Evolutionary conservation across 2,797 vertebrate species (phyloP).

Genomic region (Xiphorhynchus erythropygius): DNA sequence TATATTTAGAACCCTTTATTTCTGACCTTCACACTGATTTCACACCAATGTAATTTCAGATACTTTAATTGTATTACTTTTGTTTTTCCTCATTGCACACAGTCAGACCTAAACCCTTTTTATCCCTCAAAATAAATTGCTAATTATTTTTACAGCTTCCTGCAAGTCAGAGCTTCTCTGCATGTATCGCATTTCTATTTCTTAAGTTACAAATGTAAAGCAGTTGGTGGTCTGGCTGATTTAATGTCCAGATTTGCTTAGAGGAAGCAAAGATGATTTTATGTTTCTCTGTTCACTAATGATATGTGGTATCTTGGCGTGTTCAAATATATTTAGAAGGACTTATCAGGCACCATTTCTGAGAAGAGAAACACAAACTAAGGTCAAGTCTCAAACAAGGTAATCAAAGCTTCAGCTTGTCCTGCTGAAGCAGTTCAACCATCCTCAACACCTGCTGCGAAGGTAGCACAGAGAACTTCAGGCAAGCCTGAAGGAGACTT

Average conservation of each 20-base stretch:
- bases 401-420: neutral
- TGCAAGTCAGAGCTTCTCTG: conserved; percentile 33
- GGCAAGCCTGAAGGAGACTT: neutral
- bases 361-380: neutral
- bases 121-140: conserved; percentile 22
- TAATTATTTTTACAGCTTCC: conserved; percentile 55
- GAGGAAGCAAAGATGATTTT: conserved; percentile 6
- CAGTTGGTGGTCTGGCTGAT: conserved; percentile 24
- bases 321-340: neutral
- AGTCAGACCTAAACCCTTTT: neutral
- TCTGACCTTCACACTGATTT: neutral
- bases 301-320: neutral
- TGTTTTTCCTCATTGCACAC: neutral
- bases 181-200: conserved; percentile 25
- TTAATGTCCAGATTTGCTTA: conserved; percentile 11
- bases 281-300: neutral
- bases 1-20: neutral
- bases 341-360: neutral
- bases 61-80: neutral
- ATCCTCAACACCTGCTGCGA: neutral
- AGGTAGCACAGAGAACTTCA: neutral
- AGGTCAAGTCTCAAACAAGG: neutral
- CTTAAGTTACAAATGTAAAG: conserved; percentile 42
- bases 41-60: neutral
- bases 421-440: neutral